Conservation (phyloP, 2,797 vertebrate genomes). For the Furcifer pardalis region DNA sequence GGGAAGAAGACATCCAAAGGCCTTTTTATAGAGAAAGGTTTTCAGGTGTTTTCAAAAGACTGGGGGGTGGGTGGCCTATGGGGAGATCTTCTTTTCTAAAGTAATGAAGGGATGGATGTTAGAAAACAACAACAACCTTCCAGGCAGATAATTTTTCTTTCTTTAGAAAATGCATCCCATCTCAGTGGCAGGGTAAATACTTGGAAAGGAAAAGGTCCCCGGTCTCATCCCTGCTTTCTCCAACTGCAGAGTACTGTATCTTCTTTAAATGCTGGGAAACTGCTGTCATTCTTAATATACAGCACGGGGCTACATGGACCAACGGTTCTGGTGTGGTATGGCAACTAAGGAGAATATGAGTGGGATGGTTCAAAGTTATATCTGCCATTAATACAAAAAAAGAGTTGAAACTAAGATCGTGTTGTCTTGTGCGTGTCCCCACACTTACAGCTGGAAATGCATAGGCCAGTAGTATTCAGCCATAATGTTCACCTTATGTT, state of each 20-base stretch:
- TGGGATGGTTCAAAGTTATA: neutral
- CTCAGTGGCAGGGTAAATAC: neutral
- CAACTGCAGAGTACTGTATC: neutral
- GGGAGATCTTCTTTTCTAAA: no score
- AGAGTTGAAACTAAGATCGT: slow-evolving; percentile 59
- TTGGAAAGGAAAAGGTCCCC: neutral
- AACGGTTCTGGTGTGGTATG: neutral
- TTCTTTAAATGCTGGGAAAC: neutral
- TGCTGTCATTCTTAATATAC: neutral
- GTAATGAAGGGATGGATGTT: neutral
- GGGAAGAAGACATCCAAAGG: no score
- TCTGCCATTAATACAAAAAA: neutral
- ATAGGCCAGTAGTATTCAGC: neutral
- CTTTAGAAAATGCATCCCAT: no score
- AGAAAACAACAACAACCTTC: neutral
- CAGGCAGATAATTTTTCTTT: neutral
- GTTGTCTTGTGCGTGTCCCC: slow-evolving; percentile 11
- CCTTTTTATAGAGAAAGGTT: no score
- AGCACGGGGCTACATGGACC: rapidly evolving
- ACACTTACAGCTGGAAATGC: rapidly evolving
- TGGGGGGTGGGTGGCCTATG: no score
- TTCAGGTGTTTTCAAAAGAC: no score
- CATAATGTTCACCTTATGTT: neutral
- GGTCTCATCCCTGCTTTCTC: neutral
- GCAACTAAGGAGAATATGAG: neutral